A percentile compares a stretch with the other conserved stretches of the same genome.
Evolutionary conservation across 2,797 vertebrate species (phyloP).

Genomic region (Gastrophryne carolinensis): DNA sequence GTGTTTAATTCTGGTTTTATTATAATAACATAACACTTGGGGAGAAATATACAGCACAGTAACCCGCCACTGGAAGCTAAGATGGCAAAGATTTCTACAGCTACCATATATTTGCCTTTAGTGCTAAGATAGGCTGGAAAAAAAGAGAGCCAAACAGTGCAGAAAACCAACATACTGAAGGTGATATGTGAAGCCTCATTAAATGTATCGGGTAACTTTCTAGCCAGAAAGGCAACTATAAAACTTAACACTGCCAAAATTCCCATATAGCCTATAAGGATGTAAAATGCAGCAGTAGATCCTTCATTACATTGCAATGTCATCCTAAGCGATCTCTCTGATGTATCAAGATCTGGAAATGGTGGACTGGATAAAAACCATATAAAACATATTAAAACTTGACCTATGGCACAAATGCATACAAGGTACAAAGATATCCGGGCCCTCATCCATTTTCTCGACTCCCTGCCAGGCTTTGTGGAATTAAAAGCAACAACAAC

Average conservation of each 20-base stretch:
- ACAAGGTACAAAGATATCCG: conserved; percentile 10
- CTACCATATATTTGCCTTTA: conserved; percentile 38
- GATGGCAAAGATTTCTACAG: conserved; percentile 46
- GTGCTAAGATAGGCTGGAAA: conserved; percentile 40
- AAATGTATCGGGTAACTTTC: conserved; percentile 37
- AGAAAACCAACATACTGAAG: conserved; percentile 44
- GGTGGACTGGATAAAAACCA: conserved; percentile 23
- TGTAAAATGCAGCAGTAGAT: conserved; percentile 15
- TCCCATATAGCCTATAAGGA: conserved; percentile 27
- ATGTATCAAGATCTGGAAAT: conserved; percentile 13
- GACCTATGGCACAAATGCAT: neutral
- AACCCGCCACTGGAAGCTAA: conserved; percentile 35
- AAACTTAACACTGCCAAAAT: conserved; percentile 34
- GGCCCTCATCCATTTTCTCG: conserved; percentile 31
- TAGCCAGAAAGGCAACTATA: conserved; percentile 35
- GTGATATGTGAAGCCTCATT: conserved; percentile 42
- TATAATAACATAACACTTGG: conserved; percentile 41
- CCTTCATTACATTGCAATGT: conserved; percentile 38
- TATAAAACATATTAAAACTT: conserved; percentile 13
- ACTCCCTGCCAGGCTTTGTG: conserved; percentile 29
- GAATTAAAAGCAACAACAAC: conserved; percentile 34
- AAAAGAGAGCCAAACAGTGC: conserved; percentile 39
- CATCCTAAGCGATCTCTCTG: neutral
- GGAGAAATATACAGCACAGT: conserved; percentile 35
- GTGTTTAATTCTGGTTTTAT: conserved; percentile 32